phyloP scores from a whole-genome alignment of 2,888 invertebrate genomes.

The Unio delphinus region DNA sequence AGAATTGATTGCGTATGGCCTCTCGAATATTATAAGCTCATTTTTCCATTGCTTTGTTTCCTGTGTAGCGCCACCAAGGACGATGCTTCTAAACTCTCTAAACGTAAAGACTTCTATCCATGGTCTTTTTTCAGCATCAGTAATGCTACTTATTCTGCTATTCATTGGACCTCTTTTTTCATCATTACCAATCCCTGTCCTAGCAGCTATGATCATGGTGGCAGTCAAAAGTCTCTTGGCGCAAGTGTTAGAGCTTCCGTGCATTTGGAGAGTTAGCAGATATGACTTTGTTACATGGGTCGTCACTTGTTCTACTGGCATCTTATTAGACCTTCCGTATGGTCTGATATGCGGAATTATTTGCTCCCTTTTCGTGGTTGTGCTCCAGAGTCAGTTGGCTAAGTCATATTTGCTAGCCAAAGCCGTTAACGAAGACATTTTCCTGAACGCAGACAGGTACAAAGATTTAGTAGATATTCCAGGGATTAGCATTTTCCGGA shows the following conservation, averaged over 20 bases:
- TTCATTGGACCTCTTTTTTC: conserved; percentile 59
- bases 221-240: conserved; percentile 72
- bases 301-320: conserved; percentile 45
- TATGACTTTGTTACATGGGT: conserved; percentile 78
- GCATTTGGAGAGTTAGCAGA: conserved; percentile 83
- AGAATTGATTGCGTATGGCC: conserved; percentile 70
- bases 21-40: conserved; percentile 62
- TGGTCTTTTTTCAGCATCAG: conserved; percentile 51
- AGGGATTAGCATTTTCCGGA: conserved; percentile 19
- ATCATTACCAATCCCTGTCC: conserved; percentile 62
- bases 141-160: conserved; percentile 61
- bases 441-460: conserved; percentile 12
- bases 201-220: conserved; percentile 72
- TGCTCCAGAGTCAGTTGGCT: conserved; percentile 43
- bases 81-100: conserved; percentile 56
- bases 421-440: conserved; percentile 2
- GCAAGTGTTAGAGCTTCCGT: conserved; percentile 79
- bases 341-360: conserved; percentile 58
- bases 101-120: conserved; percentile 59
- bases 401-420: conserved; percentile 5
- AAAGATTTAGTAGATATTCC: conserved; percentile 6
- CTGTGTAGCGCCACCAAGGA: conserved; percentile 64
- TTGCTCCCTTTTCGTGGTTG: conserved; percentile 44
- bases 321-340: conserved; percentile 56
- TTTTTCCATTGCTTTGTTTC: conserved; percentile 71